Conservation (phyloP, 2,797 vertebrate species). For the Bradypus variegatus region DNA sequence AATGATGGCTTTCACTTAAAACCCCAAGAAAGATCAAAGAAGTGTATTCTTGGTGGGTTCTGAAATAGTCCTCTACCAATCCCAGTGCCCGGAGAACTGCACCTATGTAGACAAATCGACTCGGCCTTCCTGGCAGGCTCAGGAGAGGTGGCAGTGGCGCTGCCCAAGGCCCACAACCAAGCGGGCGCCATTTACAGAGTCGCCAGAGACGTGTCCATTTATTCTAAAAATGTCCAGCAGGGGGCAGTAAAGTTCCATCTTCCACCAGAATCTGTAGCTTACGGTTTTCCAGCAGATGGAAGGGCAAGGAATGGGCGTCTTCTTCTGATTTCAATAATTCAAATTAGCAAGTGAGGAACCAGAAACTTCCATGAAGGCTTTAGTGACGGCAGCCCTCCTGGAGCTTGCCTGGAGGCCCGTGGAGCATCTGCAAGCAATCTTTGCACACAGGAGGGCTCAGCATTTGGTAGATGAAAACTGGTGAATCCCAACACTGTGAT, state of each 20-base stretch:
- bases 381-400: background rate
- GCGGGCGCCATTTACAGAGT: background rate
- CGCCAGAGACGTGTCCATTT: background rate
- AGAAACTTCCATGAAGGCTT: background rate
- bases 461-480: background rate
- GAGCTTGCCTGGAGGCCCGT: background rate
- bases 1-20: background rate
- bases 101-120: background rate
- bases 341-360: background rate
- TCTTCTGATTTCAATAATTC: background rate
- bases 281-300: background rate
- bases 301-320: background rate
- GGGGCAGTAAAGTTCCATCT: background rate
- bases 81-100: background rate
- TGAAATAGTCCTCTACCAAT: background rate
- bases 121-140: too few relatives aligned
- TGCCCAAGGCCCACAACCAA: background rate
- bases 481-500: too few relatives aligned
- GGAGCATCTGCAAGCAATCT: background rate
- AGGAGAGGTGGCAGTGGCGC: background rate
- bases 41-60: background rate
- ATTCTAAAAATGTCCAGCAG: background rate
- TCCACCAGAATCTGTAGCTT: accelerated
- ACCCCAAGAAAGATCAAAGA: background rate
- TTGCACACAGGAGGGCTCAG: background rate